Evolutionary conservation across 1,140 invertebrate genomes (phyloP).

Genomic region (Amyelois transitella): DNA sequence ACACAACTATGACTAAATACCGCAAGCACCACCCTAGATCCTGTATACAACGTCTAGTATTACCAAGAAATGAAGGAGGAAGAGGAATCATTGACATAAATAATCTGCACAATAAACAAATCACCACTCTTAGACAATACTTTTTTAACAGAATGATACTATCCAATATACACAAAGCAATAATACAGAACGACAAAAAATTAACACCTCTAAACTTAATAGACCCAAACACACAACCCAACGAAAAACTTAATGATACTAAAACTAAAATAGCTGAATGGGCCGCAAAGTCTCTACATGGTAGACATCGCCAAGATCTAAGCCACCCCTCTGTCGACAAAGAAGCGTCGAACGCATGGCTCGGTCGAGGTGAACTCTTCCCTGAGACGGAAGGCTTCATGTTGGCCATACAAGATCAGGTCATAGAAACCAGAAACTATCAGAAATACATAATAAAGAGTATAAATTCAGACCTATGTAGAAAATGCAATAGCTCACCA

Average conservation of each 20-base stretch:
- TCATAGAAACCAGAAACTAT: no score
- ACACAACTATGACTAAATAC: neutral
- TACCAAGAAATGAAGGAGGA: constrained; percentile 9
- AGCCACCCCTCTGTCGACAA: constrained; percentile 9
- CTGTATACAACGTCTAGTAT: no score
- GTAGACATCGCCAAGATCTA: constrained; percentile 11
- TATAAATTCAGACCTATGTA: neutral
- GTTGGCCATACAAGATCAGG: no score
- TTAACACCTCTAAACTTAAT: constrained; percentile 16
- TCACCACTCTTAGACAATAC: constrained; percentile 4
- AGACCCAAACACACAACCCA: constrained; percentile 1
- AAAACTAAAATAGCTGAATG: constrained; percentile 16
- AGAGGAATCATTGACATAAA: constrained; percentile 10
- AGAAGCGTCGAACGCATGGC: constrained; percentile 17
- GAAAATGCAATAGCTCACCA: neutral
- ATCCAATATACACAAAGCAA: constrained; percentile 10
- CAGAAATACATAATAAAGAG: constrained; percentile 13
- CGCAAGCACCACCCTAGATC: no score
- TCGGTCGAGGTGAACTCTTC: no score
- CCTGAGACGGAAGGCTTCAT: no score
- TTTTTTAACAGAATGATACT: constrained; percentile 5
- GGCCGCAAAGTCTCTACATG: constrained; percentile 15
- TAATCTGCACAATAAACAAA: constrained; percentile 6
- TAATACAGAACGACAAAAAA: constrained; percentile 11
- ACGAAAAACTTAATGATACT: constrained; percentile 5